These are phyloP conservation scores for Drosophila paulistorum DNA, from an alignment of 1,140 invertebrate species.

Conservation along the genomic window DNA sequence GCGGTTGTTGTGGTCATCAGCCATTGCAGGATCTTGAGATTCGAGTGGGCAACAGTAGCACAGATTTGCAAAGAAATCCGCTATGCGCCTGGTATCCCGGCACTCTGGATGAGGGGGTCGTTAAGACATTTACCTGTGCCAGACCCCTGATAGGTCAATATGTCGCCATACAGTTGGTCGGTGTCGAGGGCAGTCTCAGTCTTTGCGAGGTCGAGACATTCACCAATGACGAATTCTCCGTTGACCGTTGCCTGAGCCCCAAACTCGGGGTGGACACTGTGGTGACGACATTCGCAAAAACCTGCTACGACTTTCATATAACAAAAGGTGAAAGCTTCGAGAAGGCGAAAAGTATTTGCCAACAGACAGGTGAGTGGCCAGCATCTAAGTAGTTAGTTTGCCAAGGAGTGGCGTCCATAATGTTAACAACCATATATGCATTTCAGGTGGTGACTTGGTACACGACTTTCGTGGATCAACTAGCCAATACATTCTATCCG, in stretches of 20 bases:
- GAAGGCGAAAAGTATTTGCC: constrained; percentile 90
- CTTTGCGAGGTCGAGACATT: constrained; percentile 96
- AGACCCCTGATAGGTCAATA: constrained; percentile 92
- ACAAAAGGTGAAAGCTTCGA: constrained; percentile 91
- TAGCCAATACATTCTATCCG: constrained; percentile 89
- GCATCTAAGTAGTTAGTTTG: not conserved
- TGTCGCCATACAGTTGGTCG: constrained; percentile 94
- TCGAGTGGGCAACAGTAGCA: constrained; percentile 94
- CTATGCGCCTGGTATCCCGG: constrained; percentile 96
- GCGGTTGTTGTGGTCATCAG: constrained; percentile 94
- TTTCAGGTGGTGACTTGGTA: constrained; percentile 90
- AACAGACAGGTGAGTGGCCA: constrained; percentile 84
- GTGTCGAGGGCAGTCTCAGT: constrained; percentile 94
- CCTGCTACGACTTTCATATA: constrained; percentile 94
- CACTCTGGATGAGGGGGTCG: constrained; percentile 95
- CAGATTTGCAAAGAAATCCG: constrained; percentile 92
- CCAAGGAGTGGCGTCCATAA: not conserved
- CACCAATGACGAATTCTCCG: constrained; percentile 94
- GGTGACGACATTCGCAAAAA: constrained; percentile 91
- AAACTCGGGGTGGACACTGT: constrained; percentile 89
- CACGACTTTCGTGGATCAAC: constrained; percentile 88
- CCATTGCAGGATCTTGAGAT: constrained; percentile 96
- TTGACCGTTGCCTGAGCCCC: constrained; percentile 89
- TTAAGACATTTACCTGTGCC: constrained; percentile 94
- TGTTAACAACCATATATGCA: not conserved